Evolutionary conservation across 2,113 vertebrate genomes (phyloP).

Genomic region (Cryptotis parvus): DNA sequence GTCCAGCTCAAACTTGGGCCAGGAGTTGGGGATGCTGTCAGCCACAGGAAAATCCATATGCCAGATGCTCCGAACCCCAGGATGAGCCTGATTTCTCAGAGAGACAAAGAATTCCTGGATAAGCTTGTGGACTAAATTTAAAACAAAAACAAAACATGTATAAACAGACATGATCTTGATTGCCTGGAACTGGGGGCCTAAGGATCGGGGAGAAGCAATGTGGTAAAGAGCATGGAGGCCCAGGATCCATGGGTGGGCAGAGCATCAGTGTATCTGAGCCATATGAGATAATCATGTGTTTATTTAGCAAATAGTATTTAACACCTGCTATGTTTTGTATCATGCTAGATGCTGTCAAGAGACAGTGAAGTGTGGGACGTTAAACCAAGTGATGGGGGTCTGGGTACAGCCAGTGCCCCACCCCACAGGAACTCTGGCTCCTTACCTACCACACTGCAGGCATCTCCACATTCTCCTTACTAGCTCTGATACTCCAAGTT

Average conservation of each 20-base stretch:
- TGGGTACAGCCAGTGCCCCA: fast-evolving
- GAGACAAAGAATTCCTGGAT: not conserved
- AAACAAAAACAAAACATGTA: not conserved
- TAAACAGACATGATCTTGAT: not conserved
- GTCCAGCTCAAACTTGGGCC: no score
- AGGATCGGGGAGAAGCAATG: no score
- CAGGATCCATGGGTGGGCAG: fast-evolving
- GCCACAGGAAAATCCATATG: no score
- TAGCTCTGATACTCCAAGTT: not conserved
- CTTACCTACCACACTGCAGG: not conserved
- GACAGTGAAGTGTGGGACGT: not conserved
- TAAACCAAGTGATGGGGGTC: not conserved
- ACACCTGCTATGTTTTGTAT: not conserved
- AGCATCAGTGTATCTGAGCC: not conserved
- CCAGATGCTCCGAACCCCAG: not conserved
- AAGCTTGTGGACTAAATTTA: not conserved
- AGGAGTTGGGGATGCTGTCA: no score
- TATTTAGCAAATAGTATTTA: not conserved
- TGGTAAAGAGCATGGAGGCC: not conserved
- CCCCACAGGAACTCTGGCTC: not conserved
- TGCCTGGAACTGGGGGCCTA: no score
- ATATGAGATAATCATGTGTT: not conserved
- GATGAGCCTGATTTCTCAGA: not conserved
- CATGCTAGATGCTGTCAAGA: not conserved
- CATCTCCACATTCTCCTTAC: not conserved